Conservation (phyloP, 2,113 vertebrate genomes). For the Oncorhynchus keta region DNA sequence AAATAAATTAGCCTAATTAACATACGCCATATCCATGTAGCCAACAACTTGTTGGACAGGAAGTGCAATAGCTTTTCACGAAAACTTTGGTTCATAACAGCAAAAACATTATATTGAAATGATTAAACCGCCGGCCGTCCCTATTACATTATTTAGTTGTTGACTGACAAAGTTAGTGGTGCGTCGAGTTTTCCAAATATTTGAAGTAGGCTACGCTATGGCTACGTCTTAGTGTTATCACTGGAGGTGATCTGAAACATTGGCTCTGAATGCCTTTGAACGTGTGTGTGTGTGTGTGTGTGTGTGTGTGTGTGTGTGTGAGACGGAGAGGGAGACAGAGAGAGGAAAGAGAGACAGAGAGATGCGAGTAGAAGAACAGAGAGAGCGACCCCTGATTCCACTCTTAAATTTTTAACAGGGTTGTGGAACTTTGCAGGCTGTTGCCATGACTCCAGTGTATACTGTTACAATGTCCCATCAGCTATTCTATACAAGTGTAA, state of each 20-base stretch:
- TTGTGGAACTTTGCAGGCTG: conserved; percentile 76
- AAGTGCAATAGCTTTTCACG: background rate
- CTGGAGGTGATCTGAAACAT: no score
- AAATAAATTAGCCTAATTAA: no score
- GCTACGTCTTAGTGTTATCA: no score
- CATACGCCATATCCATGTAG: background rate
- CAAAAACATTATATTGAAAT: no score
- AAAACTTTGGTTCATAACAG: no score
- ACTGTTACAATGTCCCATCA: conserved; percentile 41
- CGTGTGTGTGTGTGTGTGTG: conserved; percentile 9
- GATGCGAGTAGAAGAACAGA: background rate
- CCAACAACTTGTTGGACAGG: background rate
- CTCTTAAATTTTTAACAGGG: conserved; percentile 85
- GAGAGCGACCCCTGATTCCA: conserved; percentile 63
- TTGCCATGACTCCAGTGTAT: conserved; percentile 68
- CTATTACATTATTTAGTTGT: no score
- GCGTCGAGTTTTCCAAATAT: no score
- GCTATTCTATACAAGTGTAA: conserved; percentile 16
- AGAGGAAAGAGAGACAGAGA: background rate
- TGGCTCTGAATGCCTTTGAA: background rate
- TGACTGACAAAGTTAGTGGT: no score
- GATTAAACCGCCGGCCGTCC: no score
- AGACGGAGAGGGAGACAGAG: conserved; percentile 14
- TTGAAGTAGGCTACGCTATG: no score
- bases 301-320: conserved; percentile 1